A percentile compares a stretch with the other conserved stretches of the same genome.
These are phyloP conservation scores for Himalopsyche anomala DNA, from an alignment of 2,888 invertebrate species.

Conservation along the genomic window DNA sequence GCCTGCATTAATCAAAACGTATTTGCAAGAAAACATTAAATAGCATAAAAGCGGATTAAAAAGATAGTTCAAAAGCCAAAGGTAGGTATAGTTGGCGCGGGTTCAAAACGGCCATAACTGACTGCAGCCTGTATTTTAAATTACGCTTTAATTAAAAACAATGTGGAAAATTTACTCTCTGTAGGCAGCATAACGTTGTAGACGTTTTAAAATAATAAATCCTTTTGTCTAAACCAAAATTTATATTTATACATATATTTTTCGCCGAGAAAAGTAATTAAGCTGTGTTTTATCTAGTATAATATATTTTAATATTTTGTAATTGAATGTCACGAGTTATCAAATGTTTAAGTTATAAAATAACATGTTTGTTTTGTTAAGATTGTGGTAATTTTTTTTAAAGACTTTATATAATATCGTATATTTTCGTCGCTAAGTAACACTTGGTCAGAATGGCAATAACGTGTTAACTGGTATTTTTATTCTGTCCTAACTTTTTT, in stretches of 20 bases:
- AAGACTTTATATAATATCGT: no score
- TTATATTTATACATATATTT: constrained; percentile 41
- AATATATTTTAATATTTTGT: constrained; percentile 17
- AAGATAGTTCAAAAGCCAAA: constrained; percentile 52
- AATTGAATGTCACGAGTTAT: not conserved
- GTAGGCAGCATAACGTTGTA: not conserved
- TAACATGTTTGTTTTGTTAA: no score
- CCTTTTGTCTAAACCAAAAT: constrained; percentile 29
- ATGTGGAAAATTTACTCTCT: constrained; percentile 43
- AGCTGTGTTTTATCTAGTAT: constrained; percentile 19
- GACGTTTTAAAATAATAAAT: constrained; percentile 46
- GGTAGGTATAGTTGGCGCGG: constrained; percentile 51
- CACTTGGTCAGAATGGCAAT: no score
- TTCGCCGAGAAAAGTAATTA: constrained; percentile 14
- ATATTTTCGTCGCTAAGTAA: no score
- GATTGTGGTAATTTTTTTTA: no score
- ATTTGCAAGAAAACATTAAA: constrained; percentile 56
- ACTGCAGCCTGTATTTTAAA: constrained; percentile 48
- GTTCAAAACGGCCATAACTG: constrained; percentile 47
- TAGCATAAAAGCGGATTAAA: constrained; percentile 49
- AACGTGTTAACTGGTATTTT: no score
- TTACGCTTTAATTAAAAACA: constrained; percentile 33
- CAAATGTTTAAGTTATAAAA: no score
- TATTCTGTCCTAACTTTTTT: no score
- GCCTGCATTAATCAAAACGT: constrained; percentile 56